Evolutionary conservation across 2,113 vertebrate species (phyloP), one percentile per base, ranked within the genome.

Genomic region (Eira barbara): DNA sequence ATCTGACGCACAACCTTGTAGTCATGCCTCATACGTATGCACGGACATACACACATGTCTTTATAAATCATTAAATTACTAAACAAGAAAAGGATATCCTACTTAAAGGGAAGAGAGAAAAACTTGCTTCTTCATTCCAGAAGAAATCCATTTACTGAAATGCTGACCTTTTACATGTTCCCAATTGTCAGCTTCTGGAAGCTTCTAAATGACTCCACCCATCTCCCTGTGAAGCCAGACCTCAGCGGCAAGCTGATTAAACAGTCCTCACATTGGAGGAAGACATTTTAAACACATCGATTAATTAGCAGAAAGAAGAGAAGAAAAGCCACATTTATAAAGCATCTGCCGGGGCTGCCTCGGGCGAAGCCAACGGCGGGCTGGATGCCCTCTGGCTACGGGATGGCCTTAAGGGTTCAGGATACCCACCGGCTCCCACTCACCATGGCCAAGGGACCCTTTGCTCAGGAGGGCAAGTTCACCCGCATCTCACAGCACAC

Each of bases 281-380:
- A 97, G 89, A 97, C 73, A 78, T 73, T 95, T 96, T 87, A 45
- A 97, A 97, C 0, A 0, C 91, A 97, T 49, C 81, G 94, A 98
- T 96, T 95, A 97, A 86, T 80, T 79, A 96, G 73, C 25, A 79
- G 5, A 88, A 94, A 90, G 81, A 92, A 89, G 6, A 92, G 71
- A 87, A 73, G 23, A 92, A 86, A 95, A n/a, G 2, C 87, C 82
- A 65, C 1, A 81, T 81, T 94, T 88, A 89, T 82, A 96, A 84
- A 90, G 96, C 59, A 81, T 79, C 88, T 67, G 95, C 94, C 97
- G 79, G 83, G 39, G 91, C 96, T 57, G 85, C 2, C 0, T 95
- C 97, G 59, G 29, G 88, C 85, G 81, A 23, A 34, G 59, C n/a
- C 20, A n/a, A 3, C 18, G 0, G 5, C 14, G 47, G 25, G 23